phyloP scores from a whole-genome alignment of 2,888 invertebrate species.

The Agrypnus murinus region DNA sequence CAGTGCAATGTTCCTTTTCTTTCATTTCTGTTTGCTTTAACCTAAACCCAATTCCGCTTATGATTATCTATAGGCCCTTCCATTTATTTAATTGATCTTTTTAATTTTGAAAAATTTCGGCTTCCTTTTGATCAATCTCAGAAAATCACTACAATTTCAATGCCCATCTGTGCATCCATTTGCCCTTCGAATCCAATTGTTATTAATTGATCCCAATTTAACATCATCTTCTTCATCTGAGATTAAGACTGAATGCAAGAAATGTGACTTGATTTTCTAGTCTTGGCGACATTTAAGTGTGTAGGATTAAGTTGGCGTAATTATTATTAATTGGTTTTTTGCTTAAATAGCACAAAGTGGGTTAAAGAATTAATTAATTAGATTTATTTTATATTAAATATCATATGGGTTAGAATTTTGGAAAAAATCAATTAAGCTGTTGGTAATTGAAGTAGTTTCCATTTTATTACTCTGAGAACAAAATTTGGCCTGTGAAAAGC shows the following conservation, averaged over 20 bases:
- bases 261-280: conserved; percentile 20
- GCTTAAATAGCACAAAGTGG: background rate
- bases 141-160: background rate
- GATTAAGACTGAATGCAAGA: background rate
- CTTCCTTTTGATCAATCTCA: conserved; percentile 4
- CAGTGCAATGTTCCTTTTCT: no score
- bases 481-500: no score
- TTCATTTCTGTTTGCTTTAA: no score
- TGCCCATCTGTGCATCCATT: background rate
- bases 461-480: no score
- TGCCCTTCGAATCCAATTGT: conserved; percentile 23
- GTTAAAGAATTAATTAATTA: background rate
- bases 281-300: background rate
- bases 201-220: conserved; percentile 31
- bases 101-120: conserved; percentile 4
- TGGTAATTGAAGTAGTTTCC: no score
- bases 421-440: no score
- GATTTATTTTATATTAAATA: background rate
- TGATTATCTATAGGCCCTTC: no score
- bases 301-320: background rate
- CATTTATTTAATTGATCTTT: background rate
- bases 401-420: background rate
- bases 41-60: no score
- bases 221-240: conserved; percentile 9
- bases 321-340: conserved; percentile 21